Percentiles rank a stretch among this genome's conserved stretches.
Evolutionary conservation across 2,113 vertebrate genomes (phyloP).

Genomic region (Tapirus terrestris): DNA sequence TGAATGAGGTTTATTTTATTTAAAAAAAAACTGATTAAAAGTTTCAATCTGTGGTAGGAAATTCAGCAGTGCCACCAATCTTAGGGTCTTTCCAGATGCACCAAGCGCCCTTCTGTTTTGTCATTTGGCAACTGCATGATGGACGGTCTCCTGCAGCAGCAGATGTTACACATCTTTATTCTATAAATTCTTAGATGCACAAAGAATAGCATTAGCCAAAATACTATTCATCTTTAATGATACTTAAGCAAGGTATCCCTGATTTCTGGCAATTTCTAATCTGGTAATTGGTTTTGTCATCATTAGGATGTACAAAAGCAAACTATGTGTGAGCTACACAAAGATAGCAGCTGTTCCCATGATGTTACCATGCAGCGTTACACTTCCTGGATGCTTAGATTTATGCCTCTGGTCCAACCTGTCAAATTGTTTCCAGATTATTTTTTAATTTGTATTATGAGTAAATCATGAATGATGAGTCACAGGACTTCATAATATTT

Average conservation of each 20-base stretch:
- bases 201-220: conserved; percentile 50
- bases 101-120: background rate
- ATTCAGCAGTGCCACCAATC: background rate
- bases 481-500: conserved; percentile 50
- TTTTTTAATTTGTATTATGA: conserved; percentile 67
- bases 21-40: conserved; percentile 56
- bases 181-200: conserved; percentile 30
- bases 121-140: conserved; percentile 43
- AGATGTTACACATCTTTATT: background rate
- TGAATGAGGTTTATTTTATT: conserved; percentile 66
- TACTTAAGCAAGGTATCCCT: conserved; percentile 71
- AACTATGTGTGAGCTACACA: conserved; percentile 69
- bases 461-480: conserved; percentile 74
- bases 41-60: conserved; percentile 61
- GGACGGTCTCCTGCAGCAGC: conserved; percentile 20
- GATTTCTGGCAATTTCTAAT: conserved; percentile 83
- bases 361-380: conserved; percentile 38
- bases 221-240: conserved; percentile 49
- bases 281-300: conserved; percentile 78
- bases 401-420: conserved; percentile 78
- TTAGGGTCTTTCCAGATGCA: conserved; percentile 60
- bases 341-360: conserved; percentile 82
- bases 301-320: conserved; percentile 71
- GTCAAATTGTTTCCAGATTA: conserved; percentile 68
- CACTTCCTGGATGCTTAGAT: conserved; percentile 73